phyloP scores from a whole-genome alignment of 2,113 vertebrate species.

The Melanocharis versteri region DNA sequence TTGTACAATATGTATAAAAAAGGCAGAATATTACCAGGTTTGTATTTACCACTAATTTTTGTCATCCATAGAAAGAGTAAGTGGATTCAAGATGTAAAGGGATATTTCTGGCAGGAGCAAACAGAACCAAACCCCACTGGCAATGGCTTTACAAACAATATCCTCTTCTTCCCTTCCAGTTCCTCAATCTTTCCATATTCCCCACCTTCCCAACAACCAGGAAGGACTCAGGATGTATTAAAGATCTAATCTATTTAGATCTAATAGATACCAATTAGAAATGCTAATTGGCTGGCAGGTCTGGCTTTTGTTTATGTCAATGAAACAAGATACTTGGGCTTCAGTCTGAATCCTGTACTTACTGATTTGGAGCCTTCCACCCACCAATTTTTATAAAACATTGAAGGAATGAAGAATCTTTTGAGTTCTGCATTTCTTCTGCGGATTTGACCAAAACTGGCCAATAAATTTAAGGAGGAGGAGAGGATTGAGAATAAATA shows the following conservation, averaged over 20 bases:
- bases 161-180: background rate
- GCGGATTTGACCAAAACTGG: background rate
- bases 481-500: background rate
- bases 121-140: background rate
- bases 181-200: background rate
- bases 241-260: background rate
- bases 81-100: background rate
- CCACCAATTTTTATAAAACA: background rate
- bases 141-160: background rate
- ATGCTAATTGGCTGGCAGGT: background rate
- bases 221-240: background rate
- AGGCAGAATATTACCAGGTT: background rate
- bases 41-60: background rate
- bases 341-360: background rate
- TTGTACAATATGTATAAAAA: background rate
- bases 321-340: background rate
- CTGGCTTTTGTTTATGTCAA: background rate
- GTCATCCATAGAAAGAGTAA: background rate
- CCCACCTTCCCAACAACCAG: background rate
- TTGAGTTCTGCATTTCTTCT: background rate
- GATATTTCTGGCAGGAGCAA: background rate
- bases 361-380: background rate
- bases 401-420: background rate
- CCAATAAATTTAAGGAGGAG: background rate
- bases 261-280: background rate